phyloP scores from a whole-genome alignment of 2,888 invertebrate genomes.

The Pterobdella sp. region DNA sequence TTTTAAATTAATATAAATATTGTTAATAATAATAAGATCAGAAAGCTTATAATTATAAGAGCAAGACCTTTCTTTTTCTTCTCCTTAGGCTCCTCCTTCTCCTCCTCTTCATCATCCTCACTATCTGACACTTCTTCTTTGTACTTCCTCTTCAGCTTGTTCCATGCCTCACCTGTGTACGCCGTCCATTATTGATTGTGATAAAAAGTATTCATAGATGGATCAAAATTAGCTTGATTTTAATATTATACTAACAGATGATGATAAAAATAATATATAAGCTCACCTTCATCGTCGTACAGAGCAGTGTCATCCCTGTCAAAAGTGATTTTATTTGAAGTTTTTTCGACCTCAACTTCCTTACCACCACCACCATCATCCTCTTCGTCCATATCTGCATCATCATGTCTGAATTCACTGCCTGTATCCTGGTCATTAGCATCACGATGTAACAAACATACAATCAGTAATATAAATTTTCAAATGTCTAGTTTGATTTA shows the following conservation, averaged over 20 bases:
- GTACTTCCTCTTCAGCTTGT: constrained; percentile 18
- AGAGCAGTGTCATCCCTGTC: constrained; percentile 22
- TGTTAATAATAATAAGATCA: background rate
- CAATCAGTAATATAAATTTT: too few relatives aligned
- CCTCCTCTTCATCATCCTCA: constrained; percentile 35
- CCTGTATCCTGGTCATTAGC: background rate
- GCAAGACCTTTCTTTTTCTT: constrained; percentile 10
- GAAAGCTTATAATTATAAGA: background rate
- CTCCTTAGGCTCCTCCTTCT: constrained; percentile 39
- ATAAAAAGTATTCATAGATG: too few relatives aligned
- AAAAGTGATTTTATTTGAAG: background rate
- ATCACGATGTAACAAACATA: background rate
- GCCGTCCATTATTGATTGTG: too few relatives aligned
- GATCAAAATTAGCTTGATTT: too few relatives aligned
- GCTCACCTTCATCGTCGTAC: constrained; percentile 30
- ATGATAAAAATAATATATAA: too few relatives aligned
- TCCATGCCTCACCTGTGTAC: constrained; percentile 16
- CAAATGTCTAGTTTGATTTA: too few relatives aligned
- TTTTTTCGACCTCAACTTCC: constrained; percentile 28
- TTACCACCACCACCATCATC: constrained; percentile 32
- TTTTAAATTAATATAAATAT: background rate
- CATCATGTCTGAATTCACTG: constrained; percentile 28
- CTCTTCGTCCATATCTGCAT: constrained; percentile 34
- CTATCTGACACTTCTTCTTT: constrained; percentile 15
- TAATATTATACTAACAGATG: too few relatives aligned